These are phyloP conservation scores for Hycleus cichorii DNA, from an alignment of 1,140 invertebrate genomes.

Conservation along the genomic window DNA sequence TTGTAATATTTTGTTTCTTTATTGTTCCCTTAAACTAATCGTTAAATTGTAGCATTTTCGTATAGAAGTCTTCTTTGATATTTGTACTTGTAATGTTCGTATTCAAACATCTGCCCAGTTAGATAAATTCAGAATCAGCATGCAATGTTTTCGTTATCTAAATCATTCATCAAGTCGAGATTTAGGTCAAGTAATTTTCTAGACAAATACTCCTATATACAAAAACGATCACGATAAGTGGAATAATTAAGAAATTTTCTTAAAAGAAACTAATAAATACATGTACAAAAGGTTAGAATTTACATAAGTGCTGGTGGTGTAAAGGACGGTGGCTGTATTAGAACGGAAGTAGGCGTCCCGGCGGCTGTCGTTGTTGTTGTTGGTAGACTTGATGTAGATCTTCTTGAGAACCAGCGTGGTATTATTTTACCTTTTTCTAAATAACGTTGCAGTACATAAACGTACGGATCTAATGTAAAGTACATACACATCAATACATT, in stretches of 20 bases:
- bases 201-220: slow-evolving; percentile 9
- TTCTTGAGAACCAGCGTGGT: slow-evolving; percentile 21
- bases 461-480: slow-evolving; percentile 73
- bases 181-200: slow-evolving; percentile 15
- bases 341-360: slow-evolving; percentile 23
- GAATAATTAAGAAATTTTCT: slow-evolving; percentile 16
- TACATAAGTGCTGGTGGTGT: slow-evolving; percentile 11
- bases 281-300: slow-evolving; percentile 17
- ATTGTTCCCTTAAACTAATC: background rate
- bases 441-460: slow-evolving; percentile 65
- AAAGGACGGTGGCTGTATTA: slow-evolving; percentile 16
- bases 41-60: background rate
- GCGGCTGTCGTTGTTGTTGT: slow-evolving; percentile 22
- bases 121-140: slow-evolving; percentile 15
- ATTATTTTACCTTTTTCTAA: slow-evolving; percentile 28
- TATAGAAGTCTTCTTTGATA: background rate
- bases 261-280: slow-evolving; percentile 14
- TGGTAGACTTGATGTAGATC: slow-evolving; percentile 21
- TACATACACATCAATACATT: slow-evolving; percentile 74
- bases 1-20: background rate
- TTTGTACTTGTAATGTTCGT: background rate
- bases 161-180: slow-evolving; percentile 12
- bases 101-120: slow-evolving; percentile 2
- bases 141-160: slow-evolving; percentile 14
- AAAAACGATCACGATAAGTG: slow-evolving; percentile 4